phyloP scores from a whole-genome alignment of 2,113 vertebrate species.

The Cynoglossus semilaevis region DNA sequence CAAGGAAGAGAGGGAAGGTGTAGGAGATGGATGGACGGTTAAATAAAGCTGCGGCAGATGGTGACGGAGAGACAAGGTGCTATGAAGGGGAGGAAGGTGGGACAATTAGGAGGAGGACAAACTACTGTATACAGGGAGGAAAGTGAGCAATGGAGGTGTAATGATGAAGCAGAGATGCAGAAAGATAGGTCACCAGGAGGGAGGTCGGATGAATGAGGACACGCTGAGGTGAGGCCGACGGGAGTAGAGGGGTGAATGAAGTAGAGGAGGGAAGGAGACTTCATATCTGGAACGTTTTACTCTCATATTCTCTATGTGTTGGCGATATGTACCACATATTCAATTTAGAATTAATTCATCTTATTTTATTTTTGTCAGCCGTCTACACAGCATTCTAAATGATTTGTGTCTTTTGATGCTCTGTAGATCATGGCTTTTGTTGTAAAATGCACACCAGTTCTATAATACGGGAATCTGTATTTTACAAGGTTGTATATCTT shows the following conservation, averaged over 20 bases:
- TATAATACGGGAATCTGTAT: no score
- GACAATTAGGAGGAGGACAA: conserved; percentile 10
- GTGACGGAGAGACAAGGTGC: conserved; percentile 24
- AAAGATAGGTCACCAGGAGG: conserved; percentile 5
- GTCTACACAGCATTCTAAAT: no score
- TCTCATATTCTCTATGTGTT: no score
- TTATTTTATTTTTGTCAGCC: no score
- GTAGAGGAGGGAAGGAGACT: conserved; percentile 3
- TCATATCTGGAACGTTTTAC: background rate
- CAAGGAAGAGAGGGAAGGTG: conserved; percentile 21
- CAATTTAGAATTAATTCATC: no score
- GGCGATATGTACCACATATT: no score
- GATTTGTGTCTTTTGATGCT: no score
- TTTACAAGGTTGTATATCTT: no score
- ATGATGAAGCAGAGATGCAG: background rate
- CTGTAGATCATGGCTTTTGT: no score
- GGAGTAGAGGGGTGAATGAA: conserved; percentile 8
- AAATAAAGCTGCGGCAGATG: conserved; percentile 40
- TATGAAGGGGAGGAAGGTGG: conserved; percentile 11
- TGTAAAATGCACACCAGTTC: no score
- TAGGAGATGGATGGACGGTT: conserved; percentile 32
- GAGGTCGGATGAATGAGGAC: conserved; percentile 13
- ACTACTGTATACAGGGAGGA: background rate
- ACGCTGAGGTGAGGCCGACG: conserved; percentile 14
- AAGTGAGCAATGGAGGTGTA: background rate